Evolutionary conservation across 92 coral and sea anemone genomes (phyloP).

Genomic region (Porites divaricata): DNA sequence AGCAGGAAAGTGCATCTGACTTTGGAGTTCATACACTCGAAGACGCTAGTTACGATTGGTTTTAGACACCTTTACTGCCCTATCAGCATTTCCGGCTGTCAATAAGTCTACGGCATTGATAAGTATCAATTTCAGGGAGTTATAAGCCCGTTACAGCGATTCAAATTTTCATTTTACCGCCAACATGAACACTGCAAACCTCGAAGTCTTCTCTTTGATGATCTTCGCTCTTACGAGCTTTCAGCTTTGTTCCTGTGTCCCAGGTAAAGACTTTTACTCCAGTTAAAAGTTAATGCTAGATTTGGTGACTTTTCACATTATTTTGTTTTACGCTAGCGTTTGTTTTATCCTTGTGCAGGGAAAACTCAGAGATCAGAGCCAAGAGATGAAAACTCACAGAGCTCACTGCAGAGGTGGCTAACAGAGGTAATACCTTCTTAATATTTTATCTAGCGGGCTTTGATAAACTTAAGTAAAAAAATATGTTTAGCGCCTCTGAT

Average conservation of each 20-base stretch:
- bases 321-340: background rate
- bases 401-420: too few species aligned
- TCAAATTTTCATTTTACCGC: conserved; percentile 34
- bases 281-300: background rate
- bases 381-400: background rate
- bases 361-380: background rate
- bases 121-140: conserved; percentile 17
- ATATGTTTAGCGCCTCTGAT: background rate
- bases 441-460: background rate
- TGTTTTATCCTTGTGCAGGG: background rate
- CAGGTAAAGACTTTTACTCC: conserved; percentile 23
- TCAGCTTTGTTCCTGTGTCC: background rate
- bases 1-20: background rate
- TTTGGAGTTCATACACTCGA: background rate
- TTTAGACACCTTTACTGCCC: background rate
- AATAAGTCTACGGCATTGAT: background rate
- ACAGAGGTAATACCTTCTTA: conserved; percentile 9
- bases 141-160: conserved; percentile 24
- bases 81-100: conserved; percentile 26
- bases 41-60: background rate
- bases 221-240: conserved; percentile 8
- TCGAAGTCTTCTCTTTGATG: conserved; percentile 5
- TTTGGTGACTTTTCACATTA: background rate
- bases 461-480: background rate
- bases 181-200: conserved; percentile 25